These are phyloP conservation scores for Adelosebastes latens DNA, from an alignment of 2,797 vertebrate species.

Conservation along the genomic window DNA sequence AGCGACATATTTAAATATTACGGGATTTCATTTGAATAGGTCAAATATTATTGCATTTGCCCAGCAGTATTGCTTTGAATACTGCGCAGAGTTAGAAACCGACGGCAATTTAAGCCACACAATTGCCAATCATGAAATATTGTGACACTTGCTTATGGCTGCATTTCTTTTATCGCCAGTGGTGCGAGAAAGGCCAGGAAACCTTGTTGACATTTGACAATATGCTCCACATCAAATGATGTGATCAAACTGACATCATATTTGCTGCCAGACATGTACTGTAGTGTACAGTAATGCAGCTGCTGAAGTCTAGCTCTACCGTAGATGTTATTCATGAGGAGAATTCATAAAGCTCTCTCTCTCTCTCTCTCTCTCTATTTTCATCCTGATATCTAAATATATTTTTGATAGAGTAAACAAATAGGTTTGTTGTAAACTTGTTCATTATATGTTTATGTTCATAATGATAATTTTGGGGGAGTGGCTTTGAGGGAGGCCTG, in stretches of 20 bases:
- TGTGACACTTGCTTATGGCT: conserved; percentile 5
- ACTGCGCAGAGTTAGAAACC: background rate
- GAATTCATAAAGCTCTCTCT: background rate
- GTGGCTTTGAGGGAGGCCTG: too few species aligned
- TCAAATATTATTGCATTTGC: conserved; percentile 1
- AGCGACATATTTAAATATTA: conserved; percentile 11
- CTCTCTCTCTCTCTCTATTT: background rate
- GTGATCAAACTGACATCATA: conserved; percentile 21
- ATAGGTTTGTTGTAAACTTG: background rate
- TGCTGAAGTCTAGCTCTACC: background rate
- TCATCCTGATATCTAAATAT: background rate
- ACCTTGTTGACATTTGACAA: conserved; percentile 15
- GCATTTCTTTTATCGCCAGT: background rate
- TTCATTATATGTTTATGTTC: too few species aligned
- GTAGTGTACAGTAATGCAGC: background rate
- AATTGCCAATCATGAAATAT: background rate
- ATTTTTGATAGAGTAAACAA: background rate
- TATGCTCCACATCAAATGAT: conserved; percentile 27
- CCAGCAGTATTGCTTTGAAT: background rate
- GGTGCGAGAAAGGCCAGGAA: conserved; percentile 6
- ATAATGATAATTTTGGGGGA: too few species aligned
- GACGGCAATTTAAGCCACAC: background rate
- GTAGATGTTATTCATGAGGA: background rate
- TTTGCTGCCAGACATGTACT: conserved; percentile 1
- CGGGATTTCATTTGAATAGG: conserved; percentile 6